Evolutionary conservation across 2,888 invertebrate genomes (phyloP), one percentile per base, ranked within the genome.

Genomic region (Matsumyia berberina): DNA sequence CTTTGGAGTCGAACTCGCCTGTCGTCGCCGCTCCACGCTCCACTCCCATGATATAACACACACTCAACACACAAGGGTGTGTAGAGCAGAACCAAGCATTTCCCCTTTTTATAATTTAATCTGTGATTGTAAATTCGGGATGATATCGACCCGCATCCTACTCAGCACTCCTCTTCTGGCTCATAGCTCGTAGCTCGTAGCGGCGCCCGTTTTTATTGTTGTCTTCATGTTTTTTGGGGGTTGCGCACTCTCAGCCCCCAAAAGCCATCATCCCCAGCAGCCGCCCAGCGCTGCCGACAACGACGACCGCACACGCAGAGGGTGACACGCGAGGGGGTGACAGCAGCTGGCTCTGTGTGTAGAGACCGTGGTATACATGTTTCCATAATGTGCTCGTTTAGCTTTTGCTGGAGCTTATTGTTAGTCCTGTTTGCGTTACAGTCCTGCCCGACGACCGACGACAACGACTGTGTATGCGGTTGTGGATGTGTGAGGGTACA

Each of bases 41-140:
- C 85, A 80, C 85, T 80, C 85, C 83, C 69, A 80, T 70, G 44
- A 33, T 57, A 62, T 69, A 57, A 74, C 67, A 70, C 44, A 66
- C 55, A 73, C 72, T 46, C 49, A 58, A 62, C 74, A 76, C 80
- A 80, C 74, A 74, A 64, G 76, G 80, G 79, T 83, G 66, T 58
- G 15, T 62, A 35, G 39, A 31, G 15, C 29, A 24, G 29, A 31
- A 62, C 57, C 58, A 66, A 62, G 64, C 58, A 66, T 83, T 79
- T 79, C 79, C 69, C 79, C 74, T 79, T 74, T 79, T 79, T 69
- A 85, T 85, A 79, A 79, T 85, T 85, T 85, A 85, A 85, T 85
- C 73, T 85, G 53, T 79, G 79, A 85, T 79, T 85, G 74, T 57
- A 57, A 44, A 70, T n/a, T 67, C 64, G 37, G 62, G 69, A 53